phyloP scores from a whole-genome alignment of 2,113 vertebrate genomes.

The Bettongia penicillata region DNA sequence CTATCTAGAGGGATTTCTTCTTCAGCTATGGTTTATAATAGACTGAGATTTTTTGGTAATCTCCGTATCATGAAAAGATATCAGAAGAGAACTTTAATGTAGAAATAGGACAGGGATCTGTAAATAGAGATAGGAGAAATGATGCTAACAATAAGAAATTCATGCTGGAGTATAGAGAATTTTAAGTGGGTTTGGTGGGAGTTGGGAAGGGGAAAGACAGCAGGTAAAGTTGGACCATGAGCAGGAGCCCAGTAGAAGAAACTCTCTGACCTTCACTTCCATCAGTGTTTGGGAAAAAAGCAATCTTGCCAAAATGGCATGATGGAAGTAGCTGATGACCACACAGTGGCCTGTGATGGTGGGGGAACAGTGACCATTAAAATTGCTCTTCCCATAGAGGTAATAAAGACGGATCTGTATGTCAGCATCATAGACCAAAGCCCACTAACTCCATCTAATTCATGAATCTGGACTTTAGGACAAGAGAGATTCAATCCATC shows the following conservation, averaged over 20 bases:
- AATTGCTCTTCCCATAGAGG: neutral
- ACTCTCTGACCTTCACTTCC: neutral
- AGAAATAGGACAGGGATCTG: neutral
- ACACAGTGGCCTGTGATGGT: neutral
- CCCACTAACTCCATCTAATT: neutral
- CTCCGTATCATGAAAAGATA: neutral
- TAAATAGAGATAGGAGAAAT: neutral
- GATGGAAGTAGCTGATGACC: neutral
- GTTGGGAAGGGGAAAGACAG: neutral
- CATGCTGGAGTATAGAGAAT: neutral
- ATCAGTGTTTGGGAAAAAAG: neutral
- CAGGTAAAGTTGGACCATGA: neutral
- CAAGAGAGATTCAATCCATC: too few species aligned
- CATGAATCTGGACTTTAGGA: neutral
- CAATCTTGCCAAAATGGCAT: neutral
- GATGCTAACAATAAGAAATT: neutral
- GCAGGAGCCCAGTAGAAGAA: neutral
- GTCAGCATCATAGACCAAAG: neutral
- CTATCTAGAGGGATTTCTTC: neutral
- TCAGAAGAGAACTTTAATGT: neutral
- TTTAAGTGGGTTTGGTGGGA: neutral
- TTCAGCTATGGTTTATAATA: neutral
- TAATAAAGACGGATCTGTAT: too few species aligned
- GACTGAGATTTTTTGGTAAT: neutral
- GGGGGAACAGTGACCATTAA: neutral